Conservation (phyloP, 2,888 invertebrate species). For the Charanyca ferruginea region DNA sequence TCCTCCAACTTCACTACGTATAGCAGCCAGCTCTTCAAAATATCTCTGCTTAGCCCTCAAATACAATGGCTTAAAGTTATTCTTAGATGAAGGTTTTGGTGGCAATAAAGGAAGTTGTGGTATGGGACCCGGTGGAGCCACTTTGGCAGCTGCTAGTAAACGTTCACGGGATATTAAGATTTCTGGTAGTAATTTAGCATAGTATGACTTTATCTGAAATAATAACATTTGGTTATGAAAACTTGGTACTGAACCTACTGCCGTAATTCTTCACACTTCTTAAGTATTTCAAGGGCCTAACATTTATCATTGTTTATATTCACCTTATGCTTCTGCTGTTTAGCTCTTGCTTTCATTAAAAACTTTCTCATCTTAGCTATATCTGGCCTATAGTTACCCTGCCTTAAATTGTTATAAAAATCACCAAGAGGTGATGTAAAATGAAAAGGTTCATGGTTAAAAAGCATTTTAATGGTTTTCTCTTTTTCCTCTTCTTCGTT, state of each 20-base stretch:
- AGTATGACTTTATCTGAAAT: slow-evolving; percentile 87
- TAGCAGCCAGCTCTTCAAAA: slow-evolving; percentile 93
- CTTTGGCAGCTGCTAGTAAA: slow-evolving; percentile 92
- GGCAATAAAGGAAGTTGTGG: slow-evolving; percentile 84
- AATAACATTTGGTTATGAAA: slow-evolving; percentile 14
- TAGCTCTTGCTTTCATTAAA: slow-evolving; percentile 94
- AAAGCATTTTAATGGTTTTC: slow-evolving; percentile 94
- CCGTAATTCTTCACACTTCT: background rate
- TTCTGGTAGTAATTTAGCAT: slow-evolving; percentile 92
- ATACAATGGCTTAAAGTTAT: slow-evolving; percentile 89
- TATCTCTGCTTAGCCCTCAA: slow-evolving; percentile 89
- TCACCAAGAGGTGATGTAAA: slow-evolving; percentile 93
- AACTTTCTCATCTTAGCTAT: slow-evolving; percentile 95
- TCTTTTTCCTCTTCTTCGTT: slow-evolving; percentile 94
- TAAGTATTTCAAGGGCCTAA: background rate
- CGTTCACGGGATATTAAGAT: slow-evolving; percentile 94
- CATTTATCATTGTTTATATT: slow-evolving; percentile 44
- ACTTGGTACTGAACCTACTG: background rate
- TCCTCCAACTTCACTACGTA: slow-evolving; percentile 93
- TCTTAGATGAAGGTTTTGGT: slow-evolving; percentile 79
- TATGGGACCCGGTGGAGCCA: slow-evolving; percentile 92
- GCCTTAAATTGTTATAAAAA: slow-evolving; percentile 93
- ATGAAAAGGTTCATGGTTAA: slow-evolving; percentile 94
- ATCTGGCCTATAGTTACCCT: slow-evolving; percentile 96
- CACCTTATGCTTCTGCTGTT: slow-evolving; percentile 93